Evolutionary conservation across 2,797 vertebrate genomes (phyloP).

Genomic region (Ceryle rudis): DNA sequence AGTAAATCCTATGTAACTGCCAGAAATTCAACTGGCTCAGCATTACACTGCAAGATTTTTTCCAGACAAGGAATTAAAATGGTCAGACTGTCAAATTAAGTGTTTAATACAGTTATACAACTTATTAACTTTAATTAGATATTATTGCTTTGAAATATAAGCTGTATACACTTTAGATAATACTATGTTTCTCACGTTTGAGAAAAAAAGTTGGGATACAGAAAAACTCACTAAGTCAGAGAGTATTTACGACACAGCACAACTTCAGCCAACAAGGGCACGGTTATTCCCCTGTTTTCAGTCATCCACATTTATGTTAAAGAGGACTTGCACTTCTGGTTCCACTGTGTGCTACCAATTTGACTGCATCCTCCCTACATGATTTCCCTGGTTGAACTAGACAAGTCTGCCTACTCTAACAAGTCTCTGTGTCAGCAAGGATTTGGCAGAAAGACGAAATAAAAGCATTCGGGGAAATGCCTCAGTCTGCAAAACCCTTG

Average conservation of each 20-base stretch:
- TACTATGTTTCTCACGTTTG: not conserved
- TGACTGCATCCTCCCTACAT: not conserved
- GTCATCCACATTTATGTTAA: not conserved
- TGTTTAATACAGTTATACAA: not conserved
- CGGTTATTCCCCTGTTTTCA: not conserved
- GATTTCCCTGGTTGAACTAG: constrained; percentile 19
- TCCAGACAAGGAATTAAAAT: not conserved
- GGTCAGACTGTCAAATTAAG: not conserved
- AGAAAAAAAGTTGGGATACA: not conserved
- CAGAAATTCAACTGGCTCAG: not conserved
- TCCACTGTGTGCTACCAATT: not conserved
- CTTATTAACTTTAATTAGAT: not conserved
- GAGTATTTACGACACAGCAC: not conserved
- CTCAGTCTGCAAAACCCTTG: constrained; percentile 6
- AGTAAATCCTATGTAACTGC: not conserved
- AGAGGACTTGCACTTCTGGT: constrained; percentile 36
- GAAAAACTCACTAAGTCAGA: not conserved
- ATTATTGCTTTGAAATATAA: not conserved
- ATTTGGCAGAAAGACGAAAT: constrained; percentile 47
- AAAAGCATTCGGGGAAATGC: constrained; percentile 4
- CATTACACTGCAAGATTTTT: not conserved
- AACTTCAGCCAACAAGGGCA: not conserved
- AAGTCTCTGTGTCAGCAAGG: constrained; percentile 26
- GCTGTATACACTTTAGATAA: not conserved
- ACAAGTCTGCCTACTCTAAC: constrained; percentile 31